These are phyloP conservation scores for Neuroterus valhalla DNA, from an alignment of 1,140 invertebrate species.

Conservation along the genomic window DNA sequence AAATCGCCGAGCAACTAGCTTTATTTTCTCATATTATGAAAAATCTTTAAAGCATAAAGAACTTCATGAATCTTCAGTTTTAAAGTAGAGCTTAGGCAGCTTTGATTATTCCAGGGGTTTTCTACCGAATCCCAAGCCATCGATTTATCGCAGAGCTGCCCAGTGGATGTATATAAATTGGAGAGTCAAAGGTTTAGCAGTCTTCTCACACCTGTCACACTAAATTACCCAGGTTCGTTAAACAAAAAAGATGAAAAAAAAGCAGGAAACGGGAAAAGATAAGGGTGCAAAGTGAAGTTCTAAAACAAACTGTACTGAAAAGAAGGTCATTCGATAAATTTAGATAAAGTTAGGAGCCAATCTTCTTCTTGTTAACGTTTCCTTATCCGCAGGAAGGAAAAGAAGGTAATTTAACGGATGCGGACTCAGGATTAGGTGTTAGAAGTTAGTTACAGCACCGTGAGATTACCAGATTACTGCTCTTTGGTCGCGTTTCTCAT, in stretches of 20 bases:
- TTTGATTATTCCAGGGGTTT: neutral
- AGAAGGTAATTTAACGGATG: slow-evolving; percentile 64
- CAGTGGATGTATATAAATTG: slow-evolving; percentile 14
- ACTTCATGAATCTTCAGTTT: neutral
- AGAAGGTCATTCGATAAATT: slow-evolving; percentile 54
- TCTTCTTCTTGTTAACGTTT: slow-evolving; percentile 66
- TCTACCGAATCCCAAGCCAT: neutral
- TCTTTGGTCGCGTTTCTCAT: slow-evolving; percentile 31
- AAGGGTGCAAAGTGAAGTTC: slow-evolving; percentile 19
- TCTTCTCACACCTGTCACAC: slow-evolving; percentile 25
- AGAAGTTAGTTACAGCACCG: slow-evolving; percentile 60
- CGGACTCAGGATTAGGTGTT: slow-evolving; percentile 57
- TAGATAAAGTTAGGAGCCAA: slow-evolving; percentile 63
- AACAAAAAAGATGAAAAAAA: neutral
- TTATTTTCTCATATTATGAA: no score
- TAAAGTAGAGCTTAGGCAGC: neutral
- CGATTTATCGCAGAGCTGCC: neutral
- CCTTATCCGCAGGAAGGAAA: slow-evolving; percentile 49
- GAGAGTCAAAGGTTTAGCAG: slow-evolving; percentile 26
- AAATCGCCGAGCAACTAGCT: no score
- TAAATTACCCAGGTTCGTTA: slow-evolving; percentile 24
- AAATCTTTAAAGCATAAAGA: no score
- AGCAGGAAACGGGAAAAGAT: neutral
- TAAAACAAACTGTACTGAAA: slow-evolving; percentile 17
- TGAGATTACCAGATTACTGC: slow-evolving; percentile 56